Evolutionary conservation across 1,140 invertebrate species (phyloP), one percentile per base, ranked within the genome.

Genomic region (Sycophila sp.): DNA sequence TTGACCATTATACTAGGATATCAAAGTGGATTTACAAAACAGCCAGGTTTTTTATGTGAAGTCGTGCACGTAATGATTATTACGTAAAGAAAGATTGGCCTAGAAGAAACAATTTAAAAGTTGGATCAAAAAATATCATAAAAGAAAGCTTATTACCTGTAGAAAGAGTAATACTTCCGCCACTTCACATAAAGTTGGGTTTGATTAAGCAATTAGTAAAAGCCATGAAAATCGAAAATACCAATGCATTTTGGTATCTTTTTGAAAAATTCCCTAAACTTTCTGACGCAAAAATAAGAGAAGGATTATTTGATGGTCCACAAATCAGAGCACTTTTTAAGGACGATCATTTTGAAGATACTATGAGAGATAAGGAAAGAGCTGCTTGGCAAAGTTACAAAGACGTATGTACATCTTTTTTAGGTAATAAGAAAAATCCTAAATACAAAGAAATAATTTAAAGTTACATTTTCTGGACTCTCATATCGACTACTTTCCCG

Each of bases 11-110:
- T 84, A 22, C 72, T 81, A 49, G 82, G 85, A 63, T 62, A 83
- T 22, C 84, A 87, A 76, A 64, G 75, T 36, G 83, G 83, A 10
- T 87, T 78, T 73, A 87, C 81, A 49, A 87, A 87, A 86, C 83
- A 67, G 71, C n/a, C n/a, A n/a, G n/a, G n/a, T n/a, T n/a, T n/a
- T n/a, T n/a, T 82, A 51, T 87, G 85, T 83, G 40, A 87, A 36
- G 34, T 11, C 34, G 11, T 36, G 34, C 34, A 36, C 34, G 34
- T 5, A 11, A 36, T 36, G 5, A 36, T 6, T 11, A 36, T 36
- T 36, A 36, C 11, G 34, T 36, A 36, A 36, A 36, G 11, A 36
- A 36, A 36, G 34, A 36, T 36, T 36, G 34, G 34, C 34, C 34
- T 5, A 36, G 34, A 6, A 36, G 11, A 36, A 36, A n/a, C n/a